phyloP scores from a whole-genome alignment of 2,888 invertebrate species.

The Heliconius sara region DNA sequence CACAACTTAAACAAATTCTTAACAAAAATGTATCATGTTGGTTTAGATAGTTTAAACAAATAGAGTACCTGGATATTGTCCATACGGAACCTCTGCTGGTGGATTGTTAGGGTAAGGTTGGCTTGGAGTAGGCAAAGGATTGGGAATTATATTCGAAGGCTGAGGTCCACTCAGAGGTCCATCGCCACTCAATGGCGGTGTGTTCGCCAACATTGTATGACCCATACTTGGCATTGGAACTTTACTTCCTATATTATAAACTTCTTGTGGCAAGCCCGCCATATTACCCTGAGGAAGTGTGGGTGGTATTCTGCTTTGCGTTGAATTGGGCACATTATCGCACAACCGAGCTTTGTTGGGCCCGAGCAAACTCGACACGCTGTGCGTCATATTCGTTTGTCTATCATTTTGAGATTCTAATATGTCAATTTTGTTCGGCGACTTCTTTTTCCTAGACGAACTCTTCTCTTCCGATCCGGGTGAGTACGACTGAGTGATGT shows the following conservation, averaged over 20 bases:
- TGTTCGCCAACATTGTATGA: slow-evolving; percentile 54
- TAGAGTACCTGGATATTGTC: slow-evolving; percentile 74
- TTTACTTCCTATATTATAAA: slow-evolving; percentile 41
- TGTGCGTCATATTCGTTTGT: slow-evolving; percentile 69
- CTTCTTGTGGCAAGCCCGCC: slow-evolving; percentile 54
- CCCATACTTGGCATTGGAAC: slow-evolving; percentile 15
- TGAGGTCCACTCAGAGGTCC: slow-evolving; percentile 28
- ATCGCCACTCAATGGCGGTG: slow-evolving; percentile 42
- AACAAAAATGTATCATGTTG: no score
- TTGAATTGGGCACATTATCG: slow-evolving; percentile 49
- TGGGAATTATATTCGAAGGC: slow-evolving; percentile 53
- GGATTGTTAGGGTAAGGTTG: slow-evolving; percentile 63
- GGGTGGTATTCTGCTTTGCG: slow-evolving; percentile 54
- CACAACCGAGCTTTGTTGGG: slow-evolving; percentile 56
- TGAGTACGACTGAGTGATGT: slow-evolving; percentile 80
- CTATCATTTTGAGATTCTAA: slow-evolving; percentile 63
- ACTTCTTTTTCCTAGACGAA: slow-evolving; percentile 76
- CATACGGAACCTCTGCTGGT: slow-evolving; percentile 68
- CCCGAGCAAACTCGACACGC: slow-evolving; percentile 75
- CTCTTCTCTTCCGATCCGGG: slow-evolving; percentile 71
- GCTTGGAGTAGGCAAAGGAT: slow-evolving; percentile 53
- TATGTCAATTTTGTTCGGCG: slow-evolving; percentile 67
- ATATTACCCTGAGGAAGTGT: slow-evolving; percentile 40
- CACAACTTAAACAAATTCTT: no score
- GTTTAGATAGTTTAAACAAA: not conserved